Base-by-base conservation (phyloP, 1,140 invertebrate species). In the Drosophila virilis region DNA sequence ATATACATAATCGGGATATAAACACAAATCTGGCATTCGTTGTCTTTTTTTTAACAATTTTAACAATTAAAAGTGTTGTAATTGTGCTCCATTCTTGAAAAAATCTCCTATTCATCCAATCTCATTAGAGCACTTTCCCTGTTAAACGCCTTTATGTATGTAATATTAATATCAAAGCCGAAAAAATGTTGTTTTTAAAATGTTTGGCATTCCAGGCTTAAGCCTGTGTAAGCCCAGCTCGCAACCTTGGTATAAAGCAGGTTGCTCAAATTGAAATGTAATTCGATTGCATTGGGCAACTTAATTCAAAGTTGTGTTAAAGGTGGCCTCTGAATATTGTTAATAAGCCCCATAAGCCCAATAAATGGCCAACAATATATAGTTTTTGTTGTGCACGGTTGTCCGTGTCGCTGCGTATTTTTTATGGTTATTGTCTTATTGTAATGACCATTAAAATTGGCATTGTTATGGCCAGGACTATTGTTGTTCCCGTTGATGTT, bases 371-470 rank as follows among this genome's bases (percentile, higher is more conserved):
- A 68, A 75, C 74, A 89, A 54, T 38, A 46, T 51, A 32, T 10
- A 28, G 32, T 15, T 35, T 28, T 37, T 58, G 60, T 60, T 75
- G 62, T 72, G 54, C 68, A 64, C 71, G 40, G 42, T 42, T 61
- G 43, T 69, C 52, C 37, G 35, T 69, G 57, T 60, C 38, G 42
- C 45, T 82, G 74, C 80, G 69, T 71, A 77, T 69, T 89, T 82
- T 89, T 89, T 88, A 89, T 89, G 74, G 77, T 78, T 80, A 90
- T 89, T 78, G 62, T 66, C 74, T 74, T 75, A 73, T 84, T 84
- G 84, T 80, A 89, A 89, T 83, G 80, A 78, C 77, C 85, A 84
- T 89, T 90, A 89, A 86, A 89, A 89, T 89, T 90, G 85, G 85
- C 85, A 78, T 90, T 84, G 84, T 89, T 89, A 90, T 80, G 78